A percentile compares a stretch with the other conserved stretches of the same genome.
These are phyloP conservation scores for Gerris buenoi DNA, from an alignment of 1,140 invertebrate species.

Conservation along the genomic window DNA sequence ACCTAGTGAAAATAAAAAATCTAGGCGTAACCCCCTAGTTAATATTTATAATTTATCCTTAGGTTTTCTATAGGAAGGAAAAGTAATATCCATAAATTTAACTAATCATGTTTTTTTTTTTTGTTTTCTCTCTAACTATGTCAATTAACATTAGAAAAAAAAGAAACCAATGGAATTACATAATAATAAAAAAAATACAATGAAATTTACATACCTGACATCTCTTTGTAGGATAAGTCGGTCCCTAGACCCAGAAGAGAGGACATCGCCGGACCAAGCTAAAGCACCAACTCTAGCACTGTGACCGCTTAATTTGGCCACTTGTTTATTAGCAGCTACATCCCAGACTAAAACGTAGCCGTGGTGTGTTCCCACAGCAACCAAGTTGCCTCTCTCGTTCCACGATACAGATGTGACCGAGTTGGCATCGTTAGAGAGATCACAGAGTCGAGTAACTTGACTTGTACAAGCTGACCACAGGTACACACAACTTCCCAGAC, in stretches of 20 bases:
- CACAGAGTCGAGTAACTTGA: conserved; percentile 92
- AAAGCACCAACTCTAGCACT: conserved; percentile 83
- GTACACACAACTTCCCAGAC: conserved; percentile 94
- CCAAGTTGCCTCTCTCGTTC: conserved; percentile 91
- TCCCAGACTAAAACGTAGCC: conserved; percentile 97
- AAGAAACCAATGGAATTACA: no score
- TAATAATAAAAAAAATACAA: not conserved
- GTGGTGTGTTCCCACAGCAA: conserved; percentile 94
- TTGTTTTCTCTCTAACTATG: no score
- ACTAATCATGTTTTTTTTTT: no score
- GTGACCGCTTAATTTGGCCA: conserved; percentile 82
- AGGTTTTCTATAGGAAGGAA: no score
- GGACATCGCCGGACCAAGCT: conserved; percentile 94
- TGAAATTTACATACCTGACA: conserved; percentile 32
- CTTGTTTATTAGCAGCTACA: conserved; percentile 81
- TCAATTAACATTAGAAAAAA: no score
- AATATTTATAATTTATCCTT: no score
- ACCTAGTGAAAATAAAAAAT: no score
- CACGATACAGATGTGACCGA: conserved; percentile 97
- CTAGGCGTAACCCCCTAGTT: no score
- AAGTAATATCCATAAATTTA: no score
- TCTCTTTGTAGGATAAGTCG: conserved; percentile 88
- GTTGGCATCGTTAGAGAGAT: conserved; percentile 81
- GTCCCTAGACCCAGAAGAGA: conserved; percentile 92
- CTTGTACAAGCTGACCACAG: conserved; percentile 98